Base-by-base conservation (phyloP, 1,140 invertebrate species). In the Aphelinus atriplicis region DNA sequence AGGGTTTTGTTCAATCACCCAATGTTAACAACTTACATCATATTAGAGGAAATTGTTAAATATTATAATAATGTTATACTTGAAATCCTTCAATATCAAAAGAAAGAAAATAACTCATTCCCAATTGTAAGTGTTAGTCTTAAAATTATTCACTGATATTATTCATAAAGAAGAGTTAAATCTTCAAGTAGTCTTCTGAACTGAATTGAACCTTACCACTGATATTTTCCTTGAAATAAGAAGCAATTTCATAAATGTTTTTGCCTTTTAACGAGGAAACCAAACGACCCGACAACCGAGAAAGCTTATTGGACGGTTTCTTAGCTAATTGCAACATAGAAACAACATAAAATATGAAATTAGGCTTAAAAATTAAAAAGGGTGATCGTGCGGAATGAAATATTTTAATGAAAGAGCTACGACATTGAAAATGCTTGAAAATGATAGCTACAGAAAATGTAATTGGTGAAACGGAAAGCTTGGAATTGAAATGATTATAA, bases 141-240 rank as follows among this genome's bases (percentile, higher is more conserved):
- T 53, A 47, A 61, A 73, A 61, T 66, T 48, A 63, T 66, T 61
- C 50, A 55, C 10, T 57, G 51, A 3, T 26, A 50, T 63, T 56
- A 60, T 66, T 57, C 7, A 43, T 61, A 71, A 1, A 2, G 9
- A 71, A 53, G 46, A 60, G 26, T 75, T 2, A 61, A 63, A 66
- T 42, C 43, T 42, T 46, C 65, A 76, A 76, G 75, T 69, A 64
- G 26, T 26, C 26, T 67, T 46, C 47, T 43, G 26, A 63, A 56
- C 64, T 57, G 45, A 58, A 62, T 1, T 68, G 1, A 67, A 58
- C 42, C 87, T 89, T 89, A 90, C 89, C 89, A 83, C 87, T 84
- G 70, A 89, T 85, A 85, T 89, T 89, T 80, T 88, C 86, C 85
- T 88, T 86, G 84, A 90, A 84, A 83, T 88, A 89, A 81, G 87